Percentiles rank a stretch among this genome's conserved stretches.
Conservation (phyloP, 2,888 invertebrate genomes). For the Drosophila flavopinicola region DNA sequence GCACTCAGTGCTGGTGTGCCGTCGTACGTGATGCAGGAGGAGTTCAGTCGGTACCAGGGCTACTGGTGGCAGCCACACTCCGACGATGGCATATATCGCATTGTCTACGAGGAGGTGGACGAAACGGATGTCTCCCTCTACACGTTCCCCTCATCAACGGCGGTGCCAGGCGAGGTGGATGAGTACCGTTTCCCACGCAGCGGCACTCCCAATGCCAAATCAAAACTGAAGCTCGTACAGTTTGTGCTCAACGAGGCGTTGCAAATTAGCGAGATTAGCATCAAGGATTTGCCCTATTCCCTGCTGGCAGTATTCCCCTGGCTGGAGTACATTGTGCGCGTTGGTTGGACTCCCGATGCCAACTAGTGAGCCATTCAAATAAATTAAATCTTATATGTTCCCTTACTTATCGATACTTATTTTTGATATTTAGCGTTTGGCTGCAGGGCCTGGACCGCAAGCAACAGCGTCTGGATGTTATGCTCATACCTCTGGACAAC, state of each 20-base stretch:
- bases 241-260: constrained; percentile 87
- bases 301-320: constrained; percentile 93
- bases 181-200: constrained; percentile 94
- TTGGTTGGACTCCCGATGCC: constrained; percentile 97
- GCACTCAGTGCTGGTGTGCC: constrained; percentile 97
- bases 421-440: constrained; percentile 90
- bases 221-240: constrained; percentile 93
- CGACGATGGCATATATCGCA: constrained; percentile 90
- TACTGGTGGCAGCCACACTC: constrained; percentile 98
- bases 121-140: constrained; percentile 96
- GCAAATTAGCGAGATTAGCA: constrained; percentile 90
- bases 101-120: constrained; percentile 94
- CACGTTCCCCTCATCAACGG: constrained; percentile 93
- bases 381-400: background rate
- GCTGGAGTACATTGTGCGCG: constrained; percentile 97
- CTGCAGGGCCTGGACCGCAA: constrained; percentile 94
- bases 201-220: constrained; percentile 95
- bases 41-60: constrained; percentile 97
- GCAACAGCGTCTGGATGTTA: constrained; percentile 93
- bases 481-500: constrained; percentile 91
- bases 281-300: constrained; percentile 90
- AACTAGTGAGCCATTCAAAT: constrained; percentile 88
- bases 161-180: constrained; percentile 91
- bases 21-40: constrained; percentile 99
- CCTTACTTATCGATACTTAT: background rate